Conservation (phyloP, 2,888 invertebrate genomes). For the Isotomurus palustris region DNA sequence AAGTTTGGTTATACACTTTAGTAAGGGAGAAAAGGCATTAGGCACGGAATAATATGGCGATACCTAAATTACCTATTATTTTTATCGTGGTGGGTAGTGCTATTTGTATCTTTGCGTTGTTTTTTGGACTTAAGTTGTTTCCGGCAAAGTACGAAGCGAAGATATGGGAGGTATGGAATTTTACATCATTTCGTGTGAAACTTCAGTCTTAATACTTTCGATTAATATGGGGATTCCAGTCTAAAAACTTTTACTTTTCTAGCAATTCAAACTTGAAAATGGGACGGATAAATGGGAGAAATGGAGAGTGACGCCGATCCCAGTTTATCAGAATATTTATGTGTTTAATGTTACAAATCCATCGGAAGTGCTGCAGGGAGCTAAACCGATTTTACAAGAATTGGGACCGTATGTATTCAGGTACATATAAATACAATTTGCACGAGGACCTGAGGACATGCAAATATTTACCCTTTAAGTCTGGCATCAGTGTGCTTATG, state of each 20-base stretch:
- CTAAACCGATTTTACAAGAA: constrained; percentile 32
- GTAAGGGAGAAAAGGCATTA: too few relatives aligned
- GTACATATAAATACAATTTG: too few relatives aligned
- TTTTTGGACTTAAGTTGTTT: constrained; percentile 5
- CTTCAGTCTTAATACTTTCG: background rate
- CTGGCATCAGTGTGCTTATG: too few relatives aligned
- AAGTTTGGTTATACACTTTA: too few relatives aligned
- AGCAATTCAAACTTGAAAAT: constrained; percentile 14
- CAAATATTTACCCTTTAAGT: too few relatives aligned
- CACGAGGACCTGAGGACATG: too few relatives aligned
- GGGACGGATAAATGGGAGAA: constrained; percentile 18
- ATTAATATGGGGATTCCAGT: background rate
- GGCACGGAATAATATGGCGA: too few relatives aligned
- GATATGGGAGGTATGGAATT: constrained; percentile 4
- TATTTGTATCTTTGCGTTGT: constrained; percentile 4
- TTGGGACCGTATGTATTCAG: constrained; percentile 37
- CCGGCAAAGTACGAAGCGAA: constrained; percentile 9
- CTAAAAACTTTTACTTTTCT: background rate
- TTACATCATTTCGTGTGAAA: background rate
- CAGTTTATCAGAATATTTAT: constrained; percentile 27
- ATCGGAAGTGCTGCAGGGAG: constrained; percentile 24
- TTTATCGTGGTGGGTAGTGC: constrained; percentile 5
- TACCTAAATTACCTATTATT: constrained; percentile 12
- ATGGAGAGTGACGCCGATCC: constrained; percentile 31
- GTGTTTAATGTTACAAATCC: constrained; percentile 36